These are phyloP conservation scores for Parazoanthus atlanticus DNA, from an alignment of 92 coral and sea anemone genomes.

Conservation along the genomic window DNA sequence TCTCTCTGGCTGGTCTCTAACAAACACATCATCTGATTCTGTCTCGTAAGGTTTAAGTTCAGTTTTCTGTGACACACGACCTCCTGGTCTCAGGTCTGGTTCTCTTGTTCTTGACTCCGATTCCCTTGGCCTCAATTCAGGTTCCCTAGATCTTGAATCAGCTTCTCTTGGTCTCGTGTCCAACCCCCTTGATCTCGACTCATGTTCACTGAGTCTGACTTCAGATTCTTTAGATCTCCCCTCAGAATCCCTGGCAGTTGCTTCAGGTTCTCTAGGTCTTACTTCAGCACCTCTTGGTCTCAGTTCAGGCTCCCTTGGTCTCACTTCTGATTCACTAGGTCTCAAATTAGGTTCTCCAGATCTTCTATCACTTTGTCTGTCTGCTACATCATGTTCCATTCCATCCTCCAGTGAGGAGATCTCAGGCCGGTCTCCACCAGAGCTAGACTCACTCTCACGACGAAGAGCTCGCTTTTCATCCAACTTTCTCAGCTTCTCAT, in stretches of 20 bases:
- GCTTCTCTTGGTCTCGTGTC: conserved; percentile 14
- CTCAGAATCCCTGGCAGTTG: conserved; percentile 16
- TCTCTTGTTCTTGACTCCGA: background rate
- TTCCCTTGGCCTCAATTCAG: conserved; percentile 16
- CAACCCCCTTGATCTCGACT: background rate
- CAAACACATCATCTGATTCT: conserved; percentile 40
- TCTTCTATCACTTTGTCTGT: conserved; percentile 5
- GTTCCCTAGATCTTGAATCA: conserved; percentile 13
- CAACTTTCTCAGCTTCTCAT: conserved; percentile 76
- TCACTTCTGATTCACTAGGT: conserved; percentile 38
- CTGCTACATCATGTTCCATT: background rate
- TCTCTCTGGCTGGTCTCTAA: conserved; percentile 43
- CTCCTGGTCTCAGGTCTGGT: conserved; percentile 34
- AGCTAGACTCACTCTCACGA: conserved; percentile 40
- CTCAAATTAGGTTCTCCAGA: background rate
- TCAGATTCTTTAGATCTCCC: conserved; percentile 35
- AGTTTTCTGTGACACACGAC: conserved; percentile 27
- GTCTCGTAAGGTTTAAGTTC: conserved; percentile 14
- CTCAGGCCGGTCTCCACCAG: conserved; percentile 51
- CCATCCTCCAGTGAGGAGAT: conserved; percentile 6
- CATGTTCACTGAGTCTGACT: background rate
- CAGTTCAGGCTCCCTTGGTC: background rate
- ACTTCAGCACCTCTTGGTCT: conserved; percentile 14
- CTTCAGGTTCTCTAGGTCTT: conserved; percentile 23
- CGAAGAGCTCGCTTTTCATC: conserved; percentile 63